Conservation (phyloP, 2,888 invertebrate genomes). For the Xylocampa areola region DNA sequence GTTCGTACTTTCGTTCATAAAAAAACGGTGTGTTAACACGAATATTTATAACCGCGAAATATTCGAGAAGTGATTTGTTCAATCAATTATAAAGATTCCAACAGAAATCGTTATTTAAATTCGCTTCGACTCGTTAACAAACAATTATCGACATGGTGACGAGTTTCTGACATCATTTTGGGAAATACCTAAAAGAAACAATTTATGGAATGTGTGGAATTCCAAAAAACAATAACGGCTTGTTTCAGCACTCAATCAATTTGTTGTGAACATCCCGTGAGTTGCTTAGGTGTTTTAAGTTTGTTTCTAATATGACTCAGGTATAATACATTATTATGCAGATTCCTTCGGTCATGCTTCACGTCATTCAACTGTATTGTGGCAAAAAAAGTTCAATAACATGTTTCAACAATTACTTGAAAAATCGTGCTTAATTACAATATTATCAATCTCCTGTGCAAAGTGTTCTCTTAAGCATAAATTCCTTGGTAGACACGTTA, state of each 20-base stretch:
- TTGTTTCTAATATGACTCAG: constrained; percentile 53
- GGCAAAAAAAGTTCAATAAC: constrained; percentile 64
- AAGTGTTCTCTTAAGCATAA: no score
- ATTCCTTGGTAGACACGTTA: neutral
- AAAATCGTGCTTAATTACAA: constrained; percentile 1
- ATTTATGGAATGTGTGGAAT: constrained; percentile 50
- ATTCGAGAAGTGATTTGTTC: constrained; percentile 41
- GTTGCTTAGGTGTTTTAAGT: constrained; percentile 59
- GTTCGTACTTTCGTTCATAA: constrained; percentile 56
- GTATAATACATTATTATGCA: constrained; percentile 74
- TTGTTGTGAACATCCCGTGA: constrained; percentile 51
- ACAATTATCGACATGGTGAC: constrained; percentile 59
- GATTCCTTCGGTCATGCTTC: constrained; percentile 63
- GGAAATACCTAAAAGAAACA: constrained; percentile 54
- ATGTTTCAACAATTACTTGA: constrained; percentile 44
- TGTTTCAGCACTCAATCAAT: constrained; percentile 70
- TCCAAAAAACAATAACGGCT: constrained; percentile 67
- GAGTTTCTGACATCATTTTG: constrained; percentile 69
- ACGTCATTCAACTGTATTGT: constrained; percentile 42
- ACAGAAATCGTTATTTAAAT: constrained; percentile 59
- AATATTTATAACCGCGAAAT: constrained; percentile 35
- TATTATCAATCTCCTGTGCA: no score
- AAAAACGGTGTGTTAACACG: constrained; percentile 49
- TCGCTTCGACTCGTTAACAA: constrained; percentile 50
- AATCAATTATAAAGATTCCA: constrained; percentile 54